These are phyloP conservation scores for Prorops nasuta DNA, from an alignment of 1,140 invertebrate species.

Conservation along the genomic window DNA sequence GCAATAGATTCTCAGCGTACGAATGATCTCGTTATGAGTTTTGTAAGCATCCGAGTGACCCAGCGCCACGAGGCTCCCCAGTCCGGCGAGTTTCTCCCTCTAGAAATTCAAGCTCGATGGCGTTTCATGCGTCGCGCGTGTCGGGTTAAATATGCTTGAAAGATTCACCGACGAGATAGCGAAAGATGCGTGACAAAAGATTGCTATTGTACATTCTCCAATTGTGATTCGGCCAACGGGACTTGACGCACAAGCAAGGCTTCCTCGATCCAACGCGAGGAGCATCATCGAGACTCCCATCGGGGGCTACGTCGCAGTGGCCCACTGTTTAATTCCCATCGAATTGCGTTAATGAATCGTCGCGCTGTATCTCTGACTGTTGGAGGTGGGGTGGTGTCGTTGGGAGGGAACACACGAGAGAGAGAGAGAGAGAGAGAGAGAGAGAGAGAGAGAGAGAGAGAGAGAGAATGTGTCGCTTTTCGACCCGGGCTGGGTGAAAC, in stretches of 20 bases:
- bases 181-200: constrained; percentile 35
- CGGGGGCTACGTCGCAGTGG: constrained; percentile 33
- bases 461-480: too few species aligned
- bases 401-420: too few species aligned
- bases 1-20: constrained; percentile 33
- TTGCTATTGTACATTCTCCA: constrained; percentile 49
- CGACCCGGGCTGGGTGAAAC: too few species aligned
- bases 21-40: constrained; percentile 41
- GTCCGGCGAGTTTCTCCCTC: constrained; percentile 34
- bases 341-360: too few species aligned
- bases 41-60: constrained; percentile 28
- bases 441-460: too few species aligned
- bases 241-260: constrained; percentile 48
- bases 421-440: too few species aligned
- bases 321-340: constrained; percentile 32
- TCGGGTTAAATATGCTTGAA: neutral
- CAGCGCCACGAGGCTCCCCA: constrained; percentile 35
- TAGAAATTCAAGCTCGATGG: constrained; percentile 16
- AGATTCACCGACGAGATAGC: constrained; percentile 38
- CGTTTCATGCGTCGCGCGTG: neutral
- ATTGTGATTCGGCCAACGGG: constrained; percentile 50
- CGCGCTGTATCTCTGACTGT: neutral
- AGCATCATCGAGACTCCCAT: constrained; percentile 47
- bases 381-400: too few species aligned
- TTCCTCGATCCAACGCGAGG: constrained; percentile 44